phyloP scores from a whole-genome alignment of 2,113 vertebrate species.

The Pagrus major region DNA sequence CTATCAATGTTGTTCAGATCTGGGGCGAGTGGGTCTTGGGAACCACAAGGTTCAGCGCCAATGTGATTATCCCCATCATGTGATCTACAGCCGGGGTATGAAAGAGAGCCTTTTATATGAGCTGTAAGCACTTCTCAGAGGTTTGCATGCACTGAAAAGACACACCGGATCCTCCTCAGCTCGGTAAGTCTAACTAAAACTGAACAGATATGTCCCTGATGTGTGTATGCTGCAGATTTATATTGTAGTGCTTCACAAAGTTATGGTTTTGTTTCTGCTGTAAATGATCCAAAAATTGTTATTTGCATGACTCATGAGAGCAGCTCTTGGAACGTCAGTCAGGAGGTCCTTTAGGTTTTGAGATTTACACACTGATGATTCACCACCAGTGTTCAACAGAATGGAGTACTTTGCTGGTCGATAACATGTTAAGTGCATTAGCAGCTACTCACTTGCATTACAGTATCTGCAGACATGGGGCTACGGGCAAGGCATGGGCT shows the following conservation, averaged over 20 bases:
- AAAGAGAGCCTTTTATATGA: conserved; percentile 75
- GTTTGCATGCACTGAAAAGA: conserved; percentile 11
- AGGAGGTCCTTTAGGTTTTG: background rate
- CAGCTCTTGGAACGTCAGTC: background rate
- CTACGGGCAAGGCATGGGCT: too few species aligned
- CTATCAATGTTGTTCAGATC: background rate
- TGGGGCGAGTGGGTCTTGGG: conserved; percentile 1
- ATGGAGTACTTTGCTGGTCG: too few species aligned
- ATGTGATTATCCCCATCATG: conserved; percentile 85
- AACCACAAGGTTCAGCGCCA: conserved; percentile 65
- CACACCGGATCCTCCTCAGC: conserved; percentile 21
- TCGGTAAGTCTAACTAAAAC: conserved; percentile 53
- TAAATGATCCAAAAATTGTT: background rate
- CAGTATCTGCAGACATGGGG: background rate
- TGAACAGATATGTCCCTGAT: background rate
- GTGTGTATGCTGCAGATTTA: background rate
- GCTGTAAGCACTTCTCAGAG: conserved; percentile 44
- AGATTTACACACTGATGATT: background rate
- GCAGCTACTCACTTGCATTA: background rate
- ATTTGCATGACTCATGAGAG: background rate
- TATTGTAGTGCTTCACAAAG: background rate
- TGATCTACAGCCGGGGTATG: conserved; percentile 77
- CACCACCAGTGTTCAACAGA: background rate
- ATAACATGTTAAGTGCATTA: background rate
- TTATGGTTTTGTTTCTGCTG: too few species aligned